Conservation (phyloP, 2,113 vertebrate genomes). For the Hippoglossus stenolepis region DNA sequence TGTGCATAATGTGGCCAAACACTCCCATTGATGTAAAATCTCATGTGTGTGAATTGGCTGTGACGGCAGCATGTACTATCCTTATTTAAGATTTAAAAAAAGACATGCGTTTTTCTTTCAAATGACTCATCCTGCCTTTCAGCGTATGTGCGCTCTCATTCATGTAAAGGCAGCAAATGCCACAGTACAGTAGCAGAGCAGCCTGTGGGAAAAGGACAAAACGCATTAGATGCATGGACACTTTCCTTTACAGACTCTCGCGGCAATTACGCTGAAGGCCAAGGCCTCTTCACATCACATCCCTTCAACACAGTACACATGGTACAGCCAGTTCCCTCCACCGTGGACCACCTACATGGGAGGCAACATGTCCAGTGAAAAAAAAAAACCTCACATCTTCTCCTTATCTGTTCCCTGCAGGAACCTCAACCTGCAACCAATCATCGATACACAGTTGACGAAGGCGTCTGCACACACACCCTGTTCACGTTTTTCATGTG, state of each 20-base stretch:
- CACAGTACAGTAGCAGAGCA: constrained; percentile 51
- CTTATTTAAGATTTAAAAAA: neutral
- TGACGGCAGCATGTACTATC: constrained; percentile 4
- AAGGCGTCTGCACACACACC: constrained; percentile 20
- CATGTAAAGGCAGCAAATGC: constrained; percentile 47
- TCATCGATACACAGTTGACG: constrained; percentile 10
- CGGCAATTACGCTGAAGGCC: constrained; percentile 52
- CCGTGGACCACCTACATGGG: neutral
- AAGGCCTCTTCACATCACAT: constrained; percentile 31
- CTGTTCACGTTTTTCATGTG: constrained; percentile 35
- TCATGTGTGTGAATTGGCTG: neutral
- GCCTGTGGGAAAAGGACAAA: constrained; percentile 64
- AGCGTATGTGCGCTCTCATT: constrained; percentile 39
- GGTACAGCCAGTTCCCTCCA: neutral
- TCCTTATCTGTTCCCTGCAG: neutral
- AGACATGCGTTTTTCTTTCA: constrained; percentile 12
- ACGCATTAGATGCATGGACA: constrained; percentile 70
- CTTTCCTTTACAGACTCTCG: constrained; percentile 56
- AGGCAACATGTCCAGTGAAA: constrained; percentile 16
- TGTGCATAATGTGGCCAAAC: constrained; percentile 15
- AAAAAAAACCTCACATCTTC: constrained; percentile 14
- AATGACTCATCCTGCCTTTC: constrained; percentile 53
- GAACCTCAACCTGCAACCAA: neutral
- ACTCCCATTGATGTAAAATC: constrained; percentile 1
- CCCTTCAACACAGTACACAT: constrained; percentile 24